Conservation (phyloP, 2,113 vertebrate genomes). For the Triplophysa rosa region DNA sequence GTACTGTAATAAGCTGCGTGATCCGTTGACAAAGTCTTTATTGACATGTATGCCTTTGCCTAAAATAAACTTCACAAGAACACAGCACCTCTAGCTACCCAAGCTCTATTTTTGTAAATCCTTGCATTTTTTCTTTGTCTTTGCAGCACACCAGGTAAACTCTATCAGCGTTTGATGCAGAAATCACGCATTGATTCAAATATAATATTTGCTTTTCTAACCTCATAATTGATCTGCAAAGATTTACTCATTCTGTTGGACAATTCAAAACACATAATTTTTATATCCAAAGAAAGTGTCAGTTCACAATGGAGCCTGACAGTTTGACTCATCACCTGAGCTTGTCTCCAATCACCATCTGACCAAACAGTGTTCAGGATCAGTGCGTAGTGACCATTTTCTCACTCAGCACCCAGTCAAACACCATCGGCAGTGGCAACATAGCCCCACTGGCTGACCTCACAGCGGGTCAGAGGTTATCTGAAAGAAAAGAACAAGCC, state of each 20-base stretch:
- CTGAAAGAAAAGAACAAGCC: conserved; percentile 43
- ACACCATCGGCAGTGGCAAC: conserved; percentile 25
- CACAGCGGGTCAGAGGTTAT: conserved; percentile 55
- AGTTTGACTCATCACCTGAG: conserved; percentile 48
- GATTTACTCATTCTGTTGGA: conserved; percentile 1
- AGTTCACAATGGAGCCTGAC: conserved; percentile 39
- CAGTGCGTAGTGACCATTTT: conserved; percentile 36
- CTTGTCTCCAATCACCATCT: conserved; percentile 39
- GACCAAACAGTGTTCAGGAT: conserved; percentile 42
- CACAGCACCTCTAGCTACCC: too few relatives aligned
- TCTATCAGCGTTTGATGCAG: too few relatives aligned
- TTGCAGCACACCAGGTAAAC: too few relatives aligned
- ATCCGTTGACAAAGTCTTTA: too few relatives aligned
- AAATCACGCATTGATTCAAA: too few relatives aligned
- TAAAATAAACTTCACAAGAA: too few relatives aligned
- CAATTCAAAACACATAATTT: conserved; percentile 24
- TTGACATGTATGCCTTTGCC: too few relatives aligned
- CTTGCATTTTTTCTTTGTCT: too few relatives aligned
- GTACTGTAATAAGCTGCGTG: too few relatives aligned
- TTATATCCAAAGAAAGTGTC: conserved; percentile 38
- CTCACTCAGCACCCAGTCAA: conserved; percentile 37
- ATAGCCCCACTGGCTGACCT: conserved; percentile 30
- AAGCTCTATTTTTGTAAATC: too few relatives aligned
- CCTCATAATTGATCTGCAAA: background rate
- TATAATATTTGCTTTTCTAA: background rate